Evolutionary conservation across 2,797 vertebrate genomes (phyloP).

Genomic region (Poecilia wingei): DNA sequence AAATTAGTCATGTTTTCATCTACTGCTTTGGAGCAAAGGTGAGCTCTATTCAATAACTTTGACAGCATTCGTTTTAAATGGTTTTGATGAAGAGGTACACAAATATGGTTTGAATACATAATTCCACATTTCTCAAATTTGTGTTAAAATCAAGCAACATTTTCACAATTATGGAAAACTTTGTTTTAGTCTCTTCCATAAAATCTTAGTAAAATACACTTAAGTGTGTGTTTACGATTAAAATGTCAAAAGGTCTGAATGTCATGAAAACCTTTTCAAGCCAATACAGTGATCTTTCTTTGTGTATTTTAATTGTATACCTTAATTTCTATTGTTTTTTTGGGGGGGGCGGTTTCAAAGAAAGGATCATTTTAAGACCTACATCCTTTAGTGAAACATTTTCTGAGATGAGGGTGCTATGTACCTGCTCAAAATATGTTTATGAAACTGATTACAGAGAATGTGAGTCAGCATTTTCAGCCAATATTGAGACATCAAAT

Average conservation of each 20-base stretch:
- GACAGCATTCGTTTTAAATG: neutral
- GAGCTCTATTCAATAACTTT: neutral
- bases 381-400: neutral
- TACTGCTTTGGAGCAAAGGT: neutral
- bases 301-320: neutral
- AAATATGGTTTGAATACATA: neutral
- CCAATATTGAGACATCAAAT: neutral
- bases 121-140: neutral
- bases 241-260: neutral
- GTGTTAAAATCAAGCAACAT: neutral
- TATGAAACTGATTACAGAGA: neutral
- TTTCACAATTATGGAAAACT: neutral
- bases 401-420: neutral
- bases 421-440: neutral
- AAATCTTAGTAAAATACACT: neutral
- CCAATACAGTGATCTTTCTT: neutral
- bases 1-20: too few relatives aligned
- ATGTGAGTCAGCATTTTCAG: neutral
- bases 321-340: neutral
- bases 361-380: neutral
- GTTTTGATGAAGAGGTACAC: neutral
- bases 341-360: neutral
- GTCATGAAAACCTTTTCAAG: neutral
- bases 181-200: neutral
- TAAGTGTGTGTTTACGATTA: neutral